A percentile compares a stretch with the other conserved stretches of the same genome.
Conservation (phyloP, 2,888 invertebrate genomes). For the Mythimna ferrago region DNA sequence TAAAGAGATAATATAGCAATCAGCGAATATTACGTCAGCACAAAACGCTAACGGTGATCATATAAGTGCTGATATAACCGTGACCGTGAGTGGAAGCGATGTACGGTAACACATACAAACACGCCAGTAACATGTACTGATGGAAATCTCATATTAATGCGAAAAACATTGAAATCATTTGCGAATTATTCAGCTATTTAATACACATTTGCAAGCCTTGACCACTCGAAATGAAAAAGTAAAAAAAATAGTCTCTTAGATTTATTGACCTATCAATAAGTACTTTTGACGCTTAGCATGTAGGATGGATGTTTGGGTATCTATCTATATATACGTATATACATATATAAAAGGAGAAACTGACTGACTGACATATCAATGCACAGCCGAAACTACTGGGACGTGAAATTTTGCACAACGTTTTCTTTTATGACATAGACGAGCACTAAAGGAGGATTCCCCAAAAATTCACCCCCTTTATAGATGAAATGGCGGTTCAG, state of each 20-base stretch:
- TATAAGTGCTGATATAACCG: slow-evolving; percentile 63
- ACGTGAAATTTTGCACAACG: too few species aligned
- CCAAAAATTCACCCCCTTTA: too few species aligned
- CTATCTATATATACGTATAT: too few species aligned
- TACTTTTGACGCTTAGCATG: neutral
- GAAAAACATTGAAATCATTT: slow-evolving; percentile 48
- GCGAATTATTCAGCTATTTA: slow-evolving; percentile 20
- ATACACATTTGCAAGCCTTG: slow-evolving; percentile 11
- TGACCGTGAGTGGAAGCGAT: slow-evolving; percentile 50
- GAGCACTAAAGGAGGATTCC: too few species aligned
- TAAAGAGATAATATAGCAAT: slow-evolving; percentile 53
- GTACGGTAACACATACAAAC: slow-evolving; percentile 48
- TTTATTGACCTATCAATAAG: neutral
- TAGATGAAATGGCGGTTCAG: too few species aligned
- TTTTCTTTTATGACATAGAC: too few species aligned
- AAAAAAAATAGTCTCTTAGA: slow-evolving; percentile 1
- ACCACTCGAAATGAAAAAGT: neutral
- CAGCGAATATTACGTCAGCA: slow-evolving; percentile 65
- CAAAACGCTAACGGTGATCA: slow-evolving; percentile 70
- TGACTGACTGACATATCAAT: too few species aligned
- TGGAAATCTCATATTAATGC: slow-evolving; percentile 37
- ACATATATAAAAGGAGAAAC: too few species aligned
- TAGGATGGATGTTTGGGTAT: too few species aligned
- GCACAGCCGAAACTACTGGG: too few species aligned
- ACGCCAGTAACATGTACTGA: slow-evolving; percentile 27